Evolutionary conservation across 2,113 vertebrate genomes (phyloP).

Genomic region (Cyprinodon tularosa): DNA sequence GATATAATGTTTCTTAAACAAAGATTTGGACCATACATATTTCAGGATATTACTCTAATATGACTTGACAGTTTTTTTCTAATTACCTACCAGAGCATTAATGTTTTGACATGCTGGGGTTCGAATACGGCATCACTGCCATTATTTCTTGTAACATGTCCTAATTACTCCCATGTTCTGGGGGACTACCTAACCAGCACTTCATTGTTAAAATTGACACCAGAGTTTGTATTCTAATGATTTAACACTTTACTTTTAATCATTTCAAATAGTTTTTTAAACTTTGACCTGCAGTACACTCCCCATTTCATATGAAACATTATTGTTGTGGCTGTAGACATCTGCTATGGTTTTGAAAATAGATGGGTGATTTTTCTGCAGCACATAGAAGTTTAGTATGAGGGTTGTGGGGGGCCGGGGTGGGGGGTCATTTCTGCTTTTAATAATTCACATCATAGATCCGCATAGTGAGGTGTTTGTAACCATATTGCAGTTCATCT

Average conservation of each 20-base stretch:
- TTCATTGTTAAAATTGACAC: not conserved
- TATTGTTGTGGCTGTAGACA: constrained; percentile 5
- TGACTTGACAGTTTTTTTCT: not conserved
- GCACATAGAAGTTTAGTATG: constrained; percentile 20
- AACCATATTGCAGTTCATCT: constrained; percentile 30
- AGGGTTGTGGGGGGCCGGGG: not conserved
- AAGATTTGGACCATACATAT: too few species aligned
- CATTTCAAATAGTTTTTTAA: not conserved
- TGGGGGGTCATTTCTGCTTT: constrained; percentile 43
- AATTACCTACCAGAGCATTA: not conserved
- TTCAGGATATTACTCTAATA: not conserved
- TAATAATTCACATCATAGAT: constrained; percentile 58
- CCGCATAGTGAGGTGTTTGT: constrained; percentile 48
- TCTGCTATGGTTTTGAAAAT: constrained; percentile 19
- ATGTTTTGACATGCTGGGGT: too few species aligned
- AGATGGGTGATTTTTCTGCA: constrained; percentile 17
- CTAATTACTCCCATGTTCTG: too few species aligned
- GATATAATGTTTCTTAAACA: too few species aligned
- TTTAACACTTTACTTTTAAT: not conserved
- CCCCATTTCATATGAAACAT: not conserved
- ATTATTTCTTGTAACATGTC: not conserved
- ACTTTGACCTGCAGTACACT: constrained; percentile 16
- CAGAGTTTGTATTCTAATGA: not conserved
- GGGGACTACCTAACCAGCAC: not conserved
- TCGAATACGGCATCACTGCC: not conserved